Conservation (phyloP, 2,888 invertebrate species). For the Cephalotes varians region DNA sequence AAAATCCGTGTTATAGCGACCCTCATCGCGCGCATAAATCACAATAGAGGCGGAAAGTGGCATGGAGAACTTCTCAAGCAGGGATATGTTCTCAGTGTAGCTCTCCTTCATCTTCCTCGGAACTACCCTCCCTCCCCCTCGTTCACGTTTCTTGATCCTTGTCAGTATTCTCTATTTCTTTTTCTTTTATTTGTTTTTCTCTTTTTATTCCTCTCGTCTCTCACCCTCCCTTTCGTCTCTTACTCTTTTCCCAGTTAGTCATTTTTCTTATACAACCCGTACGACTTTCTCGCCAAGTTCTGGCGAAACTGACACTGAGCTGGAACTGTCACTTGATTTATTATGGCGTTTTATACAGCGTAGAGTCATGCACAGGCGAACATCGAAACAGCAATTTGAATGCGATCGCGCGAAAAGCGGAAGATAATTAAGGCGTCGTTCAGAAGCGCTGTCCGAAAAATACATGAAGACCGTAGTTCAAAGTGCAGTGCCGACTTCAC, state of each 20-base stretch:
- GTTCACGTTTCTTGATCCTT: conserved; percentile 14
- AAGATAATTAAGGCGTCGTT: conserved; percentile 17
- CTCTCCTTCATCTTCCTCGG: conserved; percentile 52
- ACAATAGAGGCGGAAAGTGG: conserved; percentile 85
- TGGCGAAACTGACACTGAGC: conserved; percentile 68
- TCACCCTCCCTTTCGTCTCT: conserved; percentile 28
- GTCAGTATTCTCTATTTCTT: background rate
- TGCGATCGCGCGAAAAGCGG: conserved; percentile 32
- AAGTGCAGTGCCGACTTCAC: conserved; percentile 8
- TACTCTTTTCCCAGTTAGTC: conserved; percentile 54
- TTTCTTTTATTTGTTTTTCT: conserved; percentile 47
- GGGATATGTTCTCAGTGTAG: conserved; percentile 80
- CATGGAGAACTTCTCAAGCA: conserved; percentile 83
- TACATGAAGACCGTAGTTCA: background rate
- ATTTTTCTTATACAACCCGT: conserved; percentile 64
- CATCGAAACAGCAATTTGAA: conserved; percentile 52
- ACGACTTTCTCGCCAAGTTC: conserved; percentile 66
- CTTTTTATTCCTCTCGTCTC: conserved; percentile 56
- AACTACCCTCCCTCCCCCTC: background rate
- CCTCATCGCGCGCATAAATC: conserved; percentile 85
- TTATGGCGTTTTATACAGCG: conserved; percentile 46
- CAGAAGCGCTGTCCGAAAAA: background rate
- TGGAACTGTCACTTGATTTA: conserved; percentile 68
- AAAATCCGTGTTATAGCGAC: conserved; percentile 79
- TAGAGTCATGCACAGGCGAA: conserved; percentile 23